Evolutionary conservation across 2,797 vertebrate genomes (phyloP).

Genomic region (Sebastolobus alascanus): DNA sequence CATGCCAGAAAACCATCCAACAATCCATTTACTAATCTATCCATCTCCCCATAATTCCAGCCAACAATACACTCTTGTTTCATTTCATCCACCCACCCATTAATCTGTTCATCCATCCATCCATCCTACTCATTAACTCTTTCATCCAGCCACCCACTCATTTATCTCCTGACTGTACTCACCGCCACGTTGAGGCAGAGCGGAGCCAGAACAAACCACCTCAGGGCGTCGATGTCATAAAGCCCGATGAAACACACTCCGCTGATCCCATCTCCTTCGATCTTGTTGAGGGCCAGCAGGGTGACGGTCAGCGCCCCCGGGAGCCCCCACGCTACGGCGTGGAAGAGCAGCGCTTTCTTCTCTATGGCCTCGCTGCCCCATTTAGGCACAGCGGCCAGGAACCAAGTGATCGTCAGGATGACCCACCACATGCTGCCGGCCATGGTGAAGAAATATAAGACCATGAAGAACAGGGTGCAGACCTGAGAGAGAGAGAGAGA

Average conservation of each 20-base stretch:
- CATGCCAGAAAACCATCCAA: slow-evolving; percentile 3
- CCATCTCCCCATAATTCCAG: slow-evolving; percentile 1
- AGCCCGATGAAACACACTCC: slow-evolving; percentile 98
- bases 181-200: slow-evolving; percentile 94
- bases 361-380: slow-evolving; percentile 99
- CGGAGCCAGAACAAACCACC: slow-evolving; percentile 96
- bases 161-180: slow-evolving; percentile 66
- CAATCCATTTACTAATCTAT: slow-evolving; percentile 19
- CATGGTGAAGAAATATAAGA: slow-evolving; percentile 99
- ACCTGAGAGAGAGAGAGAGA: slow-evolving; percentile 64
- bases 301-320: slow-evolving; percentile 94
- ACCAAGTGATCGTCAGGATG: slow-evolving; percentile 99
- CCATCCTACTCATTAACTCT: slow-evolving; percentile 48
- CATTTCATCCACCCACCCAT: slow-evolving; percentile 41
- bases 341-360: slow-evolving; percentile 98
- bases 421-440: slow-evolving; percentile 99
- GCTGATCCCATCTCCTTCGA: slow-evolving; percentile 97
- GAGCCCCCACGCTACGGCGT: slow-evolving; percentile 96
- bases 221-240: slow-evolving; percentile 93
- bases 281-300: slow-evolving; percentile 97
- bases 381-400: slow-evolving; percentile 97
- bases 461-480: slow-evolving; percentile 98
- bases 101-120: slow-evolving; percentile 47
- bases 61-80: slow-evolving; percentile 35
- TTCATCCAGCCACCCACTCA: slow-evolving; percentile 51